Evolutionary conservation across 2,888 invertebrate genomes (phyloP), one percentile per base, ranked within the genome.

Genomic region (Heliconius aoede): DNA sequence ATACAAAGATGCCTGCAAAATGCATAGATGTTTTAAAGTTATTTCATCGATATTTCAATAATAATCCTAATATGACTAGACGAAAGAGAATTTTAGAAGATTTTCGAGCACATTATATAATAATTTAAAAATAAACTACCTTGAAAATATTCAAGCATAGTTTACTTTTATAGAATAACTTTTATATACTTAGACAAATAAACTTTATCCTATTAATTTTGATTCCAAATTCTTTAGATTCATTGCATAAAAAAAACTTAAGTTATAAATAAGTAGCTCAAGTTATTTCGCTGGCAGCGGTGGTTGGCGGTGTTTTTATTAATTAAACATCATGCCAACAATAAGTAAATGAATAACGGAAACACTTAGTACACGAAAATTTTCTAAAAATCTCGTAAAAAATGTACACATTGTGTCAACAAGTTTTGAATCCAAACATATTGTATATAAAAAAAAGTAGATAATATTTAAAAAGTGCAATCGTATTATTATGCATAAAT

Each of bases 381-480:
- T 72, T 60, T 61, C 36, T 26, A 36, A 72, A 60, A 72, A 60
- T 40, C 40, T 60, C 40, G 36, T 36, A 60, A 11, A 11, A 72
- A 61, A n/a, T 60, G 30, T 7, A 46, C 60, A 68, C 36, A 46
- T 62, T 74, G 36, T 68, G 46, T 55, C 71, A 73, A 26, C 58
- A 55, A 36, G 65, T 67, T 60, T 72, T 61, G 24, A 74, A 58
- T 76, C 58, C 46, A 72, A 67, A 72, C 67, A 72, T 61, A 72
- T 75, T 86, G 87, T 88, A 86, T 85, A 88, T 87, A 69, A 30
- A 55, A 30, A 55, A 88, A 80, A 88, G 82, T 84, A 85, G 83
- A 77, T 86, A 86, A 85, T 89, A 88, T 88, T 89, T 86, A 86
- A 87, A 86, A 92, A 88, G 91, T 92, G 92, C 92, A 93, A 92